phyloP scores from a whole-genome alignment of 2,797 vertebrate genomes.

The Poecilia gillii region DNA sequence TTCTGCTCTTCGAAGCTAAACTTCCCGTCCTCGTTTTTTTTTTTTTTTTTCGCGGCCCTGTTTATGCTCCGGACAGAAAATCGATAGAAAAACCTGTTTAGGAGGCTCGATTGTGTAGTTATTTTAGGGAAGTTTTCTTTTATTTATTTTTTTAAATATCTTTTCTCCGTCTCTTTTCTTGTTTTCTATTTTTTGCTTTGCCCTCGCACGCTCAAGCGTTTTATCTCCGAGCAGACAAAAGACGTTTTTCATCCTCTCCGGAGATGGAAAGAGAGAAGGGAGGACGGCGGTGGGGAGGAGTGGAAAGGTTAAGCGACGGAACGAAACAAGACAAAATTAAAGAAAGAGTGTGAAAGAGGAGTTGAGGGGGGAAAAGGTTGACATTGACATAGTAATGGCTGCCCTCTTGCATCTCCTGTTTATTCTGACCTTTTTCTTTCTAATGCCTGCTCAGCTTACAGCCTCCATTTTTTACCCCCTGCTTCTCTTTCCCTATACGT shows the following conservation, averaged over 20 bases:
- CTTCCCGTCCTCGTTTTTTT: constrained; percentile 28
- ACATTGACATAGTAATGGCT: constrained; percentile 48
- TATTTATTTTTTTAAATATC: background rate
- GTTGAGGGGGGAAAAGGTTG: constrained; percentile 56
- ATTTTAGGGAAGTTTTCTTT: constrained; percentile 40
- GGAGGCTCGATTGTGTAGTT: constrained; percentile 66
- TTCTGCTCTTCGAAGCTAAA: constrained; percentile 20
- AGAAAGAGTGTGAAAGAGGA: constrained; percentile 29
- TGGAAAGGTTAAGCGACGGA: background rate
- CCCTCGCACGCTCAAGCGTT: constrained; percentile 37
- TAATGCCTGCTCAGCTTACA: constrained; percentile 56
- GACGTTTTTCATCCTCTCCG: constrained; percentile 37
- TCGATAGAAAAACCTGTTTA: constrained; percentile 64
- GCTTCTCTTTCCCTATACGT: constrained; percentile 27
- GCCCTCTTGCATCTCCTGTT: constrained; percentile 33
- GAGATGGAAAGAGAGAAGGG: background rate
- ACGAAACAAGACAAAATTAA: constrained; percentile 25
- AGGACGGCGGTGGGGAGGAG: background rate
- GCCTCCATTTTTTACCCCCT: constrained; percentile 30
- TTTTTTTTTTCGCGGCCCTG: constrained; percentile 30
- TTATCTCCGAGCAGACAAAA: constrained; percentile 39
- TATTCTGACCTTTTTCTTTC: constrained; percentile 58
- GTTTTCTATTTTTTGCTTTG: constrained; percentile 50
- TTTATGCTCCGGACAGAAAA: constrained; percentile 63
- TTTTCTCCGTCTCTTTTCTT: constrained; percentile 36